Conservation (phyloP, 2,113 vertebrate species). For the Triplophysa rosa region DNA sequence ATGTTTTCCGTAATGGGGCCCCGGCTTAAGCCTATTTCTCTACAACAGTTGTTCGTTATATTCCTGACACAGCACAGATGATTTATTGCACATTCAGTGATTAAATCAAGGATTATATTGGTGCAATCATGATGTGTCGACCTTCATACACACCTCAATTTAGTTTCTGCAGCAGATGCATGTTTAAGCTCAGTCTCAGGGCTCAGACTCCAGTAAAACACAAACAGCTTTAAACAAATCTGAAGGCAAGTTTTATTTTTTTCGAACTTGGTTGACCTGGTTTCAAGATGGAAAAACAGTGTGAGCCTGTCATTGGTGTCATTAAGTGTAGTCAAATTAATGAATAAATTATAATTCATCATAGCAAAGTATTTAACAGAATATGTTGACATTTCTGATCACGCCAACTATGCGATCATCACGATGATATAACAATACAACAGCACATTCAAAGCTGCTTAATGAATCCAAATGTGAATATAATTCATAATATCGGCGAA, state of each 20-base stretch:
- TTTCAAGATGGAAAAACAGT: too few relatives aligned
- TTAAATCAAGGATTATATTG: conserved; percentile 25
- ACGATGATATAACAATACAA: not conserved
- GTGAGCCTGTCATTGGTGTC: too few relatives aligned
- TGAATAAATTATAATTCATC: too few relatives aligned
- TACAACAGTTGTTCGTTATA: conserved; percentile 7
- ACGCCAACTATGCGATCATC: not conserved
- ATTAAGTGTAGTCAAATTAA: too few relatives aligned
- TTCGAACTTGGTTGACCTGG: too few relatives aligned
- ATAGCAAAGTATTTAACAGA: too few relatives aligned
- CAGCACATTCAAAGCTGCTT: not conserved
- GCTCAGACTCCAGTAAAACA: not conserved
- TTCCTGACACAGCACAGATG: conserved; percentile 31
- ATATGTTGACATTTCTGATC: not conserved
- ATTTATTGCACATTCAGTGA: conserved; percentile 36
- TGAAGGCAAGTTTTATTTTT: not conserved
- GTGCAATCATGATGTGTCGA: conserved; percentile 20
- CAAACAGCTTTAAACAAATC: not conserved
- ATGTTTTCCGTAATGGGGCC: not conserved
- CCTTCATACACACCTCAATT: conserved; percentile 9
- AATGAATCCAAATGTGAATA: not conserved
- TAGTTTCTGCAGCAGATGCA: conserved; percentile 25
- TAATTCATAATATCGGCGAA: too few relatives aligned
- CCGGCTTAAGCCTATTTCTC: not conserved
- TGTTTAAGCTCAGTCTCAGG: not conserved